Percentiles rank a stretch among this genome's conserved stretches.
phyloP scores from a whole-genome alignment of 1,140 invertebrate genomes.

The Augochlora pura region DNA sequence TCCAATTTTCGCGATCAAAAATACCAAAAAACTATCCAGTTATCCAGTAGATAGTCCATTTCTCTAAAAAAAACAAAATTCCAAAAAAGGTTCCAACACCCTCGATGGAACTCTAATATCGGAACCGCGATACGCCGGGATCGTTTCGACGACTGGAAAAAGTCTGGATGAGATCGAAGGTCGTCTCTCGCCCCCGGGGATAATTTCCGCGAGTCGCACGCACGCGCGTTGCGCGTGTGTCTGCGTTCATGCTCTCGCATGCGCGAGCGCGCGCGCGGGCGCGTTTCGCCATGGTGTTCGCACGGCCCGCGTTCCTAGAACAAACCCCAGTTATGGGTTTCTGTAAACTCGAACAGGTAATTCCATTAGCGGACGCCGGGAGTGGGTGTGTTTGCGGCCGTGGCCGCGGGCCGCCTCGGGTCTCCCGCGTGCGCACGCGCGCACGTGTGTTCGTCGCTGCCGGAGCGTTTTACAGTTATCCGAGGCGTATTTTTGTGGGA shows the following conservation, averaged over 20 bases:
- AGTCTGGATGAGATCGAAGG: constrained; percentile 50
- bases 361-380: constrained; percentile 59
- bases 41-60: too few relatives aligned
- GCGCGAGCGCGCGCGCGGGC: constrained; percentile 18
- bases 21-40: too few relatives aligned
- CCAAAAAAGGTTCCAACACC: neutral
- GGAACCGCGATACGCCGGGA: too few relatives aligned
- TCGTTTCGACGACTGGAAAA: neutral
- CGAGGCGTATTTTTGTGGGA: constrained; percentile 53
- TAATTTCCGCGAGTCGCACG: constrained; percentile 53
- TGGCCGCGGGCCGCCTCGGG: constrained; percentile 31
- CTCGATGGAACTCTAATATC: too few relatives aligned
- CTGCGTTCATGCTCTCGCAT: neutral
- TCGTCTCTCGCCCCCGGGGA: constrained; percentile 54
- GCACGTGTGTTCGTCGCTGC: constrained; percentile 31
- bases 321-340: constrained; percentile 65
- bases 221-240: neutral
- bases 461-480: constrained; percentile 59
- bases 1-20: too few relatives aligned
- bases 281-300: constrained; percentile 28
- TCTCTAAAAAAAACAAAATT: neutral
- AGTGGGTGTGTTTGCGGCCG: constrained; percentile 62
- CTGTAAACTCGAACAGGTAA: constrained; percentile 67
- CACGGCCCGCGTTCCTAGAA: constrained; percentile 63
- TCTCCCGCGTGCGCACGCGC: constrained; percentile 16